Evolutionary conservation across 2,888 invertebrate species (phyloP), one percentile per base, ranked within the genome.

Genomic region (Cephalotes varians): DNA sequence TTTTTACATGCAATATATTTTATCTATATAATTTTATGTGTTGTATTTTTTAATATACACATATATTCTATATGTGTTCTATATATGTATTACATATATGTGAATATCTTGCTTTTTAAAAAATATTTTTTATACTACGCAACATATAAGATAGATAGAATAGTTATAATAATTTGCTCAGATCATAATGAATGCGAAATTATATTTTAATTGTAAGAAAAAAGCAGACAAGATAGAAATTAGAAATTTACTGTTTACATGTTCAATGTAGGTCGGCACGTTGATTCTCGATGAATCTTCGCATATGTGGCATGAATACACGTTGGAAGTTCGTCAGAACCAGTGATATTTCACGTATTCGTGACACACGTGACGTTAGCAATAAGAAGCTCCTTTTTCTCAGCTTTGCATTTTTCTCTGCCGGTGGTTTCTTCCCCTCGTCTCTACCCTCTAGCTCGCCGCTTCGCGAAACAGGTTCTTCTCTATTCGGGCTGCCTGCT

Each of bases 381-480:
- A 80, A 54, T 40, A 40, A 60, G 56, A 65, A 84, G 60, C 65
- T 74, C 79, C 67, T 74, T 81, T 74, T 81, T 51, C 72, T 37
- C 47, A 72, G 83, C 80, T 76, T 82, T 81, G 83, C 86, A 84
- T 86, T 85, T 34, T 86, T 85, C 82, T 85, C 73, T 80, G 80
- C 83, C 81, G 81, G 28, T 74, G 58, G 80, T 85, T 86, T 86
- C 84, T 87, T 76, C 74, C 58, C 81, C 69, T 77, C 44, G 72
- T 76, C 44, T 40, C 15, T 47, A 73, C 31, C 31, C 71, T 81
- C 54, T 15, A 58, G 49, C 28, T 15, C 21, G 56, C 21, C 9
- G 51, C 25, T 58, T 40, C 34, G 80, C 62, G 87, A 87, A 91
- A 91, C 90, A 91, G 90, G 91, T 90, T 90, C 90, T 80, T 85